Evolutionary conservation across 1,140 invertebrate species (phyloP).

Genomic region (Geopemphigus sp.): DNA sequence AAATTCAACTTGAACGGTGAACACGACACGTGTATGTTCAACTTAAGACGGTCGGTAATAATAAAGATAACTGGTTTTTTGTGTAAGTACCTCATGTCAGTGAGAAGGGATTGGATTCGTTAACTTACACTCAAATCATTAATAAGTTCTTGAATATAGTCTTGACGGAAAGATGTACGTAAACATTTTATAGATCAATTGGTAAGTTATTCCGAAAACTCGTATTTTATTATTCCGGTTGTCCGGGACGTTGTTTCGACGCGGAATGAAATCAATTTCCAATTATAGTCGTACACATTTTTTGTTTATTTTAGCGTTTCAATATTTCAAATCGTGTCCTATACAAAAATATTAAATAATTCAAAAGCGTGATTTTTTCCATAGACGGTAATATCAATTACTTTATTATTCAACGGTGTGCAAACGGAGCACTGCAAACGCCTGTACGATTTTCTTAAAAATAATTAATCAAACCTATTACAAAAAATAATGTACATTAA

Average conservation of each 20-base stretch:
- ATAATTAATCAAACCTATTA: no score
- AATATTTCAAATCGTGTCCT: no score
- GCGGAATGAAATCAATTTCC: background rate
- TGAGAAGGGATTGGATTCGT: constrained; percentile 12
- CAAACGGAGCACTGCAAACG: no score
- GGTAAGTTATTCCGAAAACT: background rate
- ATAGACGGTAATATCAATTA: no score
- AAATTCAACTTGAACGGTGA: background rate
- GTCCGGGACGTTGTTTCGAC: background rate
- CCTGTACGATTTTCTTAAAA: no score
- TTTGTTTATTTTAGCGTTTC: no score
- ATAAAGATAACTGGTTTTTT: constrained; percentile 11
- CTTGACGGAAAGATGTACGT: background rate
- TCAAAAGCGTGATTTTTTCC: no score
- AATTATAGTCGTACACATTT: no score
- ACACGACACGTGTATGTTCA: background rate
- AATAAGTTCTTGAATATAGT: background rate
- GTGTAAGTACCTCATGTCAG: background rate
- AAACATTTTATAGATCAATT: constrained; percentile 20
- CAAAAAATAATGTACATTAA: no score
- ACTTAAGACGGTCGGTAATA: background rate
- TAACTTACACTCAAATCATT: background rate
- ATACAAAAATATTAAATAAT: no score
- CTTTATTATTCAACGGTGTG: no score
- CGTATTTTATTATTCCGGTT: background rate